Evolutionary conservation across 2,113 vertebrate genomes (phyloP).

Genomic region (Anthoscopus minutus): DNA sequence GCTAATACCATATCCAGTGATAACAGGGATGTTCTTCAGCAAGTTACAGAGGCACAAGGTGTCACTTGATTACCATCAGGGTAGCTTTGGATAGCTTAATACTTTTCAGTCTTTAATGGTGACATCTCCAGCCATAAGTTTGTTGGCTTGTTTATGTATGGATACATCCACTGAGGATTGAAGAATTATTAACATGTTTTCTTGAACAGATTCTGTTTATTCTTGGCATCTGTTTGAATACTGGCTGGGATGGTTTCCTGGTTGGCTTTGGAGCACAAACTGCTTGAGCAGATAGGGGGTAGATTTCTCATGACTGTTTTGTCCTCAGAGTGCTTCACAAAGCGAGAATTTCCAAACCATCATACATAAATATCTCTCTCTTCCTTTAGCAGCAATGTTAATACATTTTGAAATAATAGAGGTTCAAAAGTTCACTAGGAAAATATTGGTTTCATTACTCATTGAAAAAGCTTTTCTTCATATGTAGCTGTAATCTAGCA

Average conservation of each 20-base stretch:
- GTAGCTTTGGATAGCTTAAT: background rate
- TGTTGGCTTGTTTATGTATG: background rate
- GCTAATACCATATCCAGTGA: background rate
- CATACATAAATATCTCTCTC: background rate
- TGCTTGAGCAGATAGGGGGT: background rate
- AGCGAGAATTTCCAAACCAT: background rate
- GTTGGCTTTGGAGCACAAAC: background rate
- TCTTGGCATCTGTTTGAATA: background rate
- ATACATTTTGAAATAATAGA: background rate
- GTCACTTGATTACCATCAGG: background rate
- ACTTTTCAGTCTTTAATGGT: background rate
- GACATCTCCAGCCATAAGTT: background rate
- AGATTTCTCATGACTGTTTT: background rate
- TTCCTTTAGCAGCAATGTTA: background rate
- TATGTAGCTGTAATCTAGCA: background rate
- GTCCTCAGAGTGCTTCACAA: background rate
- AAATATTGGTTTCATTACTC: background rate
- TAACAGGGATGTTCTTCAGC: background rate
- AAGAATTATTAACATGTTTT: background rate
- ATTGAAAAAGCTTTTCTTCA: background rate
- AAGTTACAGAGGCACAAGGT: background rate
- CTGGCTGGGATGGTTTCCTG: background rate
- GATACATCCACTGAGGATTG: background rate
- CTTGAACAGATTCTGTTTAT: background rate
- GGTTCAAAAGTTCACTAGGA: slow-evolving; percentile 24